Evolutionary conservation across 2,113 vertebrate species (phyloP).

Genomic region (Cephalopterus ornatus): DNA sequence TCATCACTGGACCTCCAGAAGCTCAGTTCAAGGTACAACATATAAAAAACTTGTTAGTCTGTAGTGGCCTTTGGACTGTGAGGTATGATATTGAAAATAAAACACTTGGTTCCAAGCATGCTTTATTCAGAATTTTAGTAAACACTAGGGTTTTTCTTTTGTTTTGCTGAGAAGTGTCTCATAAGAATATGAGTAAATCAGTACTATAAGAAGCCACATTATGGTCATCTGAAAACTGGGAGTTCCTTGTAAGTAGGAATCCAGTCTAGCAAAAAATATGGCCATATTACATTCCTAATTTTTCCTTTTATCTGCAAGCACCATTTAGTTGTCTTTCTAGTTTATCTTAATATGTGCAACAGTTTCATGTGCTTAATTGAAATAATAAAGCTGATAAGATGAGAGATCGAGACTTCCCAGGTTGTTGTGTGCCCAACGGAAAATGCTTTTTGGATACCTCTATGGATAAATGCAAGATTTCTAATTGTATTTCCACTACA

Average conservation of each 20-base stretch:
- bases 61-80: not conserved
- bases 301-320: not conserved
- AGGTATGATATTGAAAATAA: not conserved
- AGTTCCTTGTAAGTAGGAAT: not conserved
- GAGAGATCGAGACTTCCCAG: not conserved
- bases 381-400: not conserved
- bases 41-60: not conserved
- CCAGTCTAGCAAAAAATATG: not conserved
- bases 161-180: not conserved
- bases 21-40: conserved; percentile 95
- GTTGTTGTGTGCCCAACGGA: not conserved
- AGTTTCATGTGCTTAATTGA: not conserved
- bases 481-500: not conserved
- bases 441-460: not conserved
- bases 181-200: not conserved
- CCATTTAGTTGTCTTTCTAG: not conserved
- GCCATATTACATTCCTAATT: not conserved
- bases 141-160: not conserved
- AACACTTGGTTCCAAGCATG: not conserved
- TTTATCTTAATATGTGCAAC: not conserved
- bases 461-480: not conserved
- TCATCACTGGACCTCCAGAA: conserved; percentile 94
- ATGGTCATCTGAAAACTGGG: not conserved
- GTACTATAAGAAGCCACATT: not conserved
- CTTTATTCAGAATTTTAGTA: not conserved